Evolutionary conservation across 2,888 invertebrate genomes (phyloP), one percentile per base, ranked within the genome.

Genomic region (Nomada goodeniana): DNA sequence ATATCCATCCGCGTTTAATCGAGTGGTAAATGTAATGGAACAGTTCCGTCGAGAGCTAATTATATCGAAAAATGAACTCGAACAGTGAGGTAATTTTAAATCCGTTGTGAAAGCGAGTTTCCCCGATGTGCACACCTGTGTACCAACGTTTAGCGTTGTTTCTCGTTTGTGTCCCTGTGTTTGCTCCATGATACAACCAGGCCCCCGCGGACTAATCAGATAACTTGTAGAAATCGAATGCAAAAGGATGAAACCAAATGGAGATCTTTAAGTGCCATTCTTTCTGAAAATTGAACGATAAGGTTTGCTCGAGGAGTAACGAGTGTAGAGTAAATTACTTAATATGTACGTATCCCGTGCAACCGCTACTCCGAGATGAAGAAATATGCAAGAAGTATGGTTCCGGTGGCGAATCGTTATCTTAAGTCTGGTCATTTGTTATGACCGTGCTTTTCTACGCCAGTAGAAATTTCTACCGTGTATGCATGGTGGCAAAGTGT

Each of bases 281-380:
- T 36, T 4, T 29, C n/a, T 11, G 15, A 11, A 23, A 29, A 20
- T n/a, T 0, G 18, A 23, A 29, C 53, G 55, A 68, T 79, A 64
- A 68, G 36, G 63, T 55, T 60, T 15, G 15, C 52, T 26, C 47
- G 20, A 64, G 59, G n/a, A 9, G 47, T 23, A 53, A 23, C 55
- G 29, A 29, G 20, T 50, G 29, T 61, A 42, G 50, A 67, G 78
- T 60, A 80, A 84, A 85, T 85, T 85, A 71, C 76, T 85, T 82
- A 85, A 84, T 82, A 82, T 76, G 80, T 82, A 82, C 15, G 47
- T 23, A 42, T 59, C 59, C 20, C 53, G 53, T 4, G 18, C 7
- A 2, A 53, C 18, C 7, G 20, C 7, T 36, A 57, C 55, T 50
- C 36, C 42, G 53, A 63, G 73, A 60, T 23, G 55, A 64, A 68